Evolutionary conservation across 2,888 invertebrate species (phyloP).

Genomic region (Cyclophora albipunctata): DNA sequence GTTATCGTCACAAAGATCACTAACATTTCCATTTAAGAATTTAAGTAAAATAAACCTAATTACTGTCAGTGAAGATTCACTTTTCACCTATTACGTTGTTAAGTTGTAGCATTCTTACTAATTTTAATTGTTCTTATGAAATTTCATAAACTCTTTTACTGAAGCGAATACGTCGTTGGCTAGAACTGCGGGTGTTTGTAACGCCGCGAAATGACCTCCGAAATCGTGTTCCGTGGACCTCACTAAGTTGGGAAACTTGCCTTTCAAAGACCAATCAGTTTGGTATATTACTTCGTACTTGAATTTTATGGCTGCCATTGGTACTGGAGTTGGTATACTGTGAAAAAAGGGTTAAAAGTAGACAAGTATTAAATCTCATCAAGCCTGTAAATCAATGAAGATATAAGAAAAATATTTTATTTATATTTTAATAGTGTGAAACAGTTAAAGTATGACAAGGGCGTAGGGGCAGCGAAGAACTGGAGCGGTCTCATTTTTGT

Average conservation of each 20-base stretch:
- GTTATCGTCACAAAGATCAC: no score
- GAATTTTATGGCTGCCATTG: slow-evolving; percentile 84
- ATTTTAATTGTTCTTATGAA: slow-evolving; percentile 16
- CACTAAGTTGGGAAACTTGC: slow-evolving; percentile 80
- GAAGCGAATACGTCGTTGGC: slow-evolving; percentile 75
- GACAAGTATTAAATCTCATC: background rate
- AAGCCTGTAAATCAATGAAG: no score
- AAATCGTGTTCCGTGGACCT: slow-evolving; percentile 77
- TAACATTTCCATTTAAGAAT: no score
- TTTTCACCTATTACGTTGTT: no score
- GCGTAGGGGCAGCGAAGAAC: no score
- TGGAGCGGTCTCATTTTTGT: no score
- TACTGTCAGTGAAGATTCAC: no score
- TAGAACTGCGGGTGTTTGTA: slow-evolving; percentile 83
- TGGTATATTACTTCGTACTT: slow-evolving; percentile 79
- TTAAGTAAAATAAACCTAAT: no score
- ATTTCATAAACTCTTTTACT: slow-evolving; percentile 38
- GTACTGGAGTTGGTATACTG: slow-evolving; percentile 81
- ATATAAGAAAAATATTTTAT: no score
- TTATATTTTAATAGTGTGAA: no score
- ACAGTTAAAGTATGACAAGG: no score
- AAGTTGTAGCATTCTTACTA: no score
- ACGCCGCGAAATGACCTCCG: slow-evolving; percentile 91
- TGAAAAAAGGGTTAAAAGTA: slow-evolving; percentile 23
- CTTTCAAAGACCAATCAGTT: slow-evolving; percentile 77